Conservation (phyloP, 1,140 invertebrate genomes). For the Nephotettix cincticeps region DNA sequence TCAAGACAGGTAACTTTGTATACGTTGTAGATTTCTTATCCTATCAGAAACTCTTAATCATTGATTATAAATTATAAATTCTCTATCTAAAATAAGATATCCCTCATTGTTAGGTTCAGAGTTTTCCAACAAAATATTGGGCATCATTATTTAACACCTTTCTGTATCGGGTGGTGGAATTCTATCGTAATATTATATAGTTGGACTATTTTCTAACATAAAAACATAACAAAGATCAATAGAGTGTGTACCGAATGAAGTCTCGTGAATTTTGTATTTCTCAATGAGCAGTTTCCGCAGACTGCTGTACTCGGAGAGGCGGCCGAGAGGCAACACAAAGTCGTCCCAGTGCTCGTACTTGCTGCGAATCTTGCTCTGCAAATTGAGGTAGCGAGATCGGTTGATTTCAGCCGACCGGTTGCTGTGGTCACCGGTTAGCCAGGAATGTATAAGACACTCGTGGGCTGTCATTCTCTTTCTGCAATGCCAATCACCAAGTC, state of each 20-base stretch:
- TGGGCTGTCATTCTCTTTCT: conserved; percentile 97
- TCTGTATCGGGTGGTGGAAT: no score
- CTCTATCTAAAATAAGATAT: no score
- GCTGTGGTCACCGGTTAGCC: conserved; percentile 85
- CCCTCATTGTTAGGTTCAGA: no score
- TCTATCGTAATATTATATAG: no score
- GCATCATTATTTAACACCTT: no score
- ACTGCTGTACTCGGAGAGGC: conserved; percentile 95
- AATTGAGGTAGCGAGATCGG: conserved; percentile 76
- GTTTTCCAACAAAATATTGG: no score
- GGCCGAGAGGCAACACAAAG: conserved; percentile 90
- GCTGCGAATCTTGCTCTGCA: conserved; percentile 82
- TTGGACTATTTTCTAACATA: no score
- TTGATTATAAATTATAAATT: no score
- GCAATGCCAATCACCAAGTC: no score
- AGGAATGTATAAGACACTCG: conserved; percentile 93
- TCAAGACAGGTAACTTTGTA: neutral
- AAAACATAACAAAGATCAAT: neutral
- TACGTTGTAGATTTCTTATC: neutral
- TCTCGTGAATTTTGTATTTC: conserved; percentile 95
- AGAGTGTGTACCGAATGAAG: conserved; percentile 76
- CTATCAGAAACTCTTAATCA: no score
- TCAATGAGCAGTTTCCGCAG: conserved; percentile 95
- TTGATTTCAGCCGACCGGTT: conserved; percentile 74
- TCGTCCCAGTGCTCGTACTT: conserved; percentile 91